A percentile compares a stretch with the other conserved stretches of the same genome.
Conservation (phyloP, 2,113 vertebrate species). For the Cygnus buccinator region DNA sequence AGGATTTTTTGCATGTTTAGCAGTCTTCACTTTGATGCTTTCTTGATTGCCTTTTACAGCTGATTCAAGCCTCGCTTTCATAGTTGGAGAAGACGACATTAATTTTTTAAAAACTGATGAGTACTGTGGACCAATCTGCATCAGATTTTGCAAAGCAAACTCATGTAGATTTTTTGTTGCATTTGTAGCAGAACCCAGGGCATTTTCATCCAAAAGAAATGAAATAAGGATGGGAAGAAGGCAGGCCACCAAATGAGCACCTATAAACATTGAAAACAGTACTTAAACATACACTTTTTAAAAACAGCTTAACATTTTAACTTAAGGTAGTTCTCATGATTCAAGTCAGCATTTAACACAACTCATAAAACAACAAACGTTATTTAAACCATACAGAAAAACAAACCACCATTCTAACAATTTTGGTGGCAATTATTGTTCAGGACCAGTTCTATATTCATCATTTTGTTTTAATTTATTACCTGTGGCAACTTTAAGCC, state of each 20-base stretch:
- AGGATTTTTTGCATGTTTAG: conserved; percentile 68
- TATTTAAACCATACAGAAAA: not conserved
- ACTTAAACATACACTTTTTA: not conserved
- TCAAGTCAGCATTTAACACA: not conserved
- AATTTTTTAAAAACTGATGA: conserved; percentile 86
- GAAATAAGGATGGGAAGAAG: conserved; percentile 91
- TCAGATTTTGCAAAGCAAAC: conserved; percentile 88
- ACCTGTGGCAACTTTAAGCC: not conserved
- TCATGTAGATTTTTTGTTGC: conserved; percentile 85
- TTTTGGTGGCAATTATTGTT: not conserved
- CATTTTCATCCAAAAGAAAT: conserved; percentile 92
- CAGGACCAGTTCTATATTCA: not conserved
- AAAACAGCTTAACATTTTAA: not conserved
- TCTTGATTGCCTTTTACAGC: conserved; percentile 91
- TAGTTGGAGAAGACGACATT: conserved; percentile 84
- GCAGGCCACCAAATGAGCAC: conserved; percentile 82
- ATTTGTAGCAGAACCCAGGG: conserved; percentile 82
- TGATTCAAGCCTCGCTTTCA: conserved; percentile 91
- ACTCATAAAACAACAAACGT: not conserved
- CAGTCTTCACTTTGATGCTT: conserved; percentile 80
- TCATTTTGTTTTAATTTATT: not conserved
- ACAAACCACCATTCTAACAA: not conserved
- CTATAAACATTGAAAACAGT: conserved; percentile 71
- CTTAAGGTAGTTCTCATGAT: not conserved
- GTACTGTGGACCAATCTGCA: conserved; percentile 89